Evolutionary conservation across 2,888 invertebrate species (phyloP), one percentile per base, ranked within the genome.

Genomic region (Philaethria dido): DNA sequence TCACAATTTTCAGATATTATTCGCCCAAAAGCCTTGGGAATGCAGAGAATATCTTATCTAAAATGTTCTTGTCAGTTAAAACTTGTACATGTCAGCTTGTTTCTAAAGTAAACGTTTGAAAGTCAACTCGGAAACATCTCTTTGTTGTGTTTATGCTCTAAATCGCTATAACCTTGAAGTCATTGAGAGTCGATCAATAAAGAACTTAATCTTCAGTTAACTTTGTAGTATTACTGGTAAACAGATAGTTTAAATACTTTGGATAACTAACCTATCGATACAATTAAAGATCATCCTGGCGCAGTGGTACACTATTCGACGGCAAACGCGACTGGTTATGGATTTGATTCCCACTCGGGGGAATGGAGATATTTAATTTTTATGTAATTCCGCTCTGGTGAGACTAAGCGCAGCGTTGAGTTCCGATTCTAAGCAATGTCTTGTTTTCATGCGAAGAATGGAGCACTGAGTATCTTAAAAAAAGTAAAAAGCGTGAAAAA

Each of bases 41-140:
- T 55, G 54, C 55, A 64, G 55, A 64, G 44, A 68, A 64, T 60
- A 14, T 64, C 64, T 68, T 68, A 68, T 67, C 62, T 69, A 57
- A 60, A 64, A 64, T 44, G 61, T 67, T 67, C 55, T 61, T 57
- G 67, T 67, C 67, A 69, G 62, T 66, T 63, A 55, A 52, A 63
- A 66, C 66, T 70, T 62, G 59, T 66, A 64, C 18, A 68, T 57
- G 62, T 68, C 68, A 47, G 59, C 48, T 62, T 64, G 64, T 69
- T 67, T 54, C 52, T 48, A 66, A 44, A 55, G 67, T 62, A 57
- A 67, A 70, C 64, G 67, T 70, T 70, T 70, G 64, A 64, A 70
- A 66, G 62, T 64, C 39, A 65, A 65, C 57, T 68, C 20, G 25
- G 52, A 45, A 59, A 68, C 52, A 64, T 52, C 62, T 62, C 59